phyloP scores from a whole-genome alignment of 2,113 vertebrate species.

The Campylomormyrus numenius region DNA sequence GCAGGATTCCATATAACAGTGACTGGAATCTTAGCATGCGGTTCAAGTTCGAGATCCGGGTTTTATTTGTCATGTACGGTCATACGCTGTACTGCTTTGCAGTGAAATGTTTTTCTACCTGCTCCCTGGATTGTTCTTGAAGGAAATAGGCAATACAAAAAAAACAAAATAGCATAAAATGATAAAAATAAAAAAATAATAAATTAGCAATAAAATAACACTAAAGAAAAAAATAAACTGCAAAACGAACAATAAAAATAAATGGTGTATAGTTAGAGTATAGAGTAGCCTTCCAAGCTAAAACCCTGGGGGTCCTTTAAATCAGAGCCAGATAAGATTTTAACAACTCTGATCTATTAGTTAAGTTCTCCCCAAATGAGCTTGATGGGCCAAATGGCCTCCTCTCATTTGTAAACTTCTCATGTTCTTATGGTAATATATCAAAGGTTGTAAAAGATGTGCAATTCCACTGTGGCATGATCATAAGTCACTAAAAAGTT shows the following conservation, averaged over 20 bases:
- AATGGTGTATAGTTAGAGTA: too few species aligned
- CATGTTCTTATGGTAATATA: not conserved
- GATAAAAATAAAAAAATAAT: not conserved
- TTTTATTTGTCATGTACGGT: not conserved
- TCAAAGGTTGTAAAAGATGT: not conserved
- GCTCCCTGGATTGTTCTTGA: not conserved
- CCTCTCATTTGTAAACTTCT: too few species aligned
- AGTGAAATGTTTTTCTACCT: not conserved
- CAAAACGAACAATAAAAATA: not conserved
- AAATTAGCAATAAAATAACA: not conserved
- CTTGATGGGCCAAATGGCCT: too few species aligned
- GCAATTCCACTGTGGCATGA: not conserved
- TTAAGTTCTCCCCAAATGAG: too few species aligned
- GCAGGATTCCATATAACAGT: not conserved
- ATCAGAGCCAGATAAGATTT: too few species aligned
- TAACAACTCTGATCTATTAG: too few species aligned
- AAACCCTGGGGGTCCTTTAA: too few species aligned
- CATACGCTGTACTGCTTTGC: not conserved
- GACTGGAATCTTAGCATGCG: not conserved
- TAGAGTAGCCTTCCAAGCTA: too few species aligned
- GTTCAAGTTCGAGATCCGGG: not conserved
- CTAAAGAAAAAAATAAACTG: not conserved
- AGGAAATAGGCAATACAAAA: not conserved
- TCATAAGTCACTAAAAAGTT: not conserved
- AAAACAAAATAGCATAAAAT: not conserved